phyloP scores from a whole-genome alignment of 2,888 invertebrate genomes.

The Dicyrtoma fusca region DNA sequence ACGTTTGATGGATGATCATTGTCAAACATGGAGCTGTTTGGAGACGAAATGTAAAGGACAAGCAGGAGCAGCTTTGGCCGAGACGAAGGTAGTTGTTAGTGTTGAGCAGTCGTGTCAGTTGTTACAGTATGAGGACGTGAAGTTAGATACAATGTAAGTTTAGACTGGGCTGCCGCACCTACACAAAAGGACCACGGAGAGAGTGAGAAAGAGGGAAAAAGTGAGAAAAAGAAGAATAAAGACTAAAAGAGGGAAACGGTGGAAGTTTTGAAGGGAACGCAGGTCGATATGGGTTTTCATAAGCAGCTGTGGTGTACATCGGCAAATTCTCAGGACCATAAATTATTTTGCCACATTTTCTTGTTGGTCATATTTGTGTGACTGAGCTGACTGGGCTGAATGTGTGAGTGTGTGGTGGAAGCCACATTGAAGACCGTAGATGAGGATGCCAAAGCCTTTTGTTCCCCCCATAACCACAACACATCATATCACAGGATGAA shows the following conservation, averaged over 20 bases:
- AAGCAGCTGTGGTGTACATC: conserved; percentile 44
- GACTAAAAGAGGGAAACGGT: not conserved
- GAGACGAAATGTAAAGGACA: too few species aligned
- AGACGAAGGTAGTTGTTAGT: too few species aligned
- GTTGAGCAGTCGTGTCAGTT: too few species aligned
- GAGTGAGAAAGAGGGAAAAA: conserved; percentile 3
- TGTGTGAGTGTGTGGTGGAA: conserved; percentile 5
- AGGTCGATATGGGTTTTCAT: conserved; percentile 46
- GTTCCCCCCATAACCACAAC: conserved; percentile 22
- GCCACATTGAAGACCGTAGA: conserved; percentile 25
- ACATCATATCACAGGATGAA: conserved; percentile 21
- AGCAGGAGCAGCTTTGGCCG: too few species aligned
- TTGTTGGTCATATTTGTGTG: conserved; percentile 5
- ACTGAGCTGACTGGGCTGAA: not conserved
- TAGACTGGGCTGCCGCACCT: too few species aligned
- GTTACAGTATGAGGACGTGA: too few species aligned
- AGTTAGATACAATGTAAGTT: too few species aligned
- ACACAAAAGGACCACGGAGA: too few species aligned
- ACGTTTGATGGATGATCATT: too few species aligned
- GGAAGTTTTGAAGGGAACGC: conserved; percentile 24
- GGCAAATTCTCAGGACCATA: conserved; percentile 53
- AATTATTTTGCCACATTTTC: conserved; percentile 54
- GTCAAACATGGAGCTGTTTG: too few species aligned
- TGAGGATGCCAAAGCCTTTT: conserved; percentile 11
- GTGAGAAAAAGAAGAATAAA: conserved; percentile 6